Conservation (phyloP, 2,888 invertebrate species). For the Apamea sordens region DNA sequence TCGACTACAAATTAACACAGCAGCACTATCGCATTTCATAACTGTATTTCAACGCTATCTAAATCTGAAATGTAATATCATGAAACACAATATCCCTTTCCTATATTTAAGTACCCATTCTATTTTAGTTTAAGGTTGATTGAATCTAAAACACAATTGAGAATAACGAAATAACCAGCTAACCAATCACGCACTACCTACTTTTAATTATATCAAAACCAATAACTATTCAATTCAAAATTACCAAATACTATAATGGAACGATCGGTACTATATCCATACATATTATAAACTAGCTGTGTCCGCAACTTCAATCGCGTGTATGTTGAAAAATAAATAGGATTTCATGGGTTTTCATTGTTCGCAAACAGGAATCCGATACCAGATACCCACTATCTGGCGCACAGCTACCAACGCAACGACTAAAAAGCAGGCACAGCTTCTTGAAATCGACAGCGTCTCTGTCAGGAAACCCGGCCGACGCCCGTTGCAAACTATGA, state of each 20-base stretch:
- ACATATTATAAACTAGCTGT: too few species aligned
- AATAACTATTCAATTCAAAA: slow-evolving; percentile 11
- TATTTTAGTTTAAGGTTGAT: slow-evolving; percentile 5
- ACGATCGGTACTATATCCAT: background rate
- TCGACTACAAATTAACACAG: background rate
- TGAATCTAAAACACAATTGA: slow-evolving; percentile 20
- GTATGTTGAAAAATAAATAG: too few species aligned
- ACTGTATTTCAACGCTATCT: slow-evolving; percentile 3
- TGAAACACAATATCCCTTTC: background rate
- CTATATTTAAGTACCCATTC: background rate
- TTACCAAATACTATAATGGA: background rate
- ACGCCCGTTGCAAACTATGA: too few species aligned
- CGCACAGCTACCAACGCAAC: too few species aligned
- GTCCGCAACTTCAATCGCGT: too few species aligned
- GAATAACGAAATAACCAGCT: background rate
- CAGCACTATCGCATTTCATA: background rate
- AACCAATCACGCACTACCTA: background rate
- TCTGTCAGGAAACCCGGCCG: too few species aligned
- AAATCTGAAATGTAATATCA: slow-evolving; percentile 10
- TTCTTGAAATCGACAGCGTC: too few species aligned
- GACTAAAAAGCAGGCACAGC: too few species aligned
- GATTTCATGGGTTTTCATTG: too few species aligned
- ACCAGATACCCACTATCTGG: too few species aligned
- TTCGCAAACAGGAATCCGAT: too few species aligned
- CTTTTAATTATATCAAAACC: slow-evolving; percentile 19